Base-by-base conservation (phyloP, 2,113 vertebrate genomes). In the Chaetorhynchus papuensis region DNA sequence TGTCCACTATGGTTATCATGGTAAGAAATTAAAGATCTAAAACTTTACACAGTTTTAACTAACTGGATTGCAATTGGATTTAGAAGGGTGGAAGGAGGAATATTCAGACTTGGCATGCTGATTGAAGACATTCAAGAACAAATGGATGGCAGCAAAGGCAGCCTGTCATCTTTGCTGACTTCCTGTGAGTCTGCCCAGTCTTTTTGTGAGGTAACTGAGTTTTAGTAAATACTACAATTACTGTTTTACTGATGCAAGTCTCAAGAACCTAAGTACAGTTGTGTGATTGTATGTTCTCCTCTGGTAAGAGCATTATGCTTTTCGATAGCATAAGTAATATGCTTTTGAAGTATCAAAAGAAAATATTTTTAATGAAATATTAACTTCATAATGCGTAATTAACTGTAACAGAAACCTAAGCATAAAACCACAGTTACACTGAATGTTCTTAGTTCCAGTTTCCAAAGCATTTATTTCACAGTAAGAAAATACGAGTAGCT, bases 21-120 rank as follows among this genome's bases (percentile, higher is more conserved):
- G 20, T 41, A 56, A 71, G 45, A 84, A 85, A 54, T 52, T n/a
- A 21, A 77, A 35, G 52, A 33, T 10, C 45, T 39, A 39, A 39
- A 39, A 41, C 27, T 81, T 56, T 53, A 47, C 82, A 83, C 14
- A 59, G 18, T 33, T 87, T 81, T 81, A 54, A 61, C 64, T 92
- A 90, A 66, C 83, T 94, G 18, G 66, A 18, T 91, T 95, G 26
- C 93, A 56, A 88, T 96, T 95, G 61, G 9, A 47, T 97, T 94
- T 90, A 99, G 99, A 96, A 97, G 97, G 91, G 95, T 98, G 71
- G 99, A 99, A 97, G 98, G 98, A 77, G 97, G 98, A 96, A 98
- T 99, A 93, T 99, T 99, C 93, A 98, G 97, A 93, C 97, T 99
- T 95, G 98, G 98, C 66, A 98, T 98, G 97, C 90, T 98, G 39